Evolutionary conservation across 92 coral and sea anemone species (phyloP).

Genomic region (Siderastrea radians): DNA sequence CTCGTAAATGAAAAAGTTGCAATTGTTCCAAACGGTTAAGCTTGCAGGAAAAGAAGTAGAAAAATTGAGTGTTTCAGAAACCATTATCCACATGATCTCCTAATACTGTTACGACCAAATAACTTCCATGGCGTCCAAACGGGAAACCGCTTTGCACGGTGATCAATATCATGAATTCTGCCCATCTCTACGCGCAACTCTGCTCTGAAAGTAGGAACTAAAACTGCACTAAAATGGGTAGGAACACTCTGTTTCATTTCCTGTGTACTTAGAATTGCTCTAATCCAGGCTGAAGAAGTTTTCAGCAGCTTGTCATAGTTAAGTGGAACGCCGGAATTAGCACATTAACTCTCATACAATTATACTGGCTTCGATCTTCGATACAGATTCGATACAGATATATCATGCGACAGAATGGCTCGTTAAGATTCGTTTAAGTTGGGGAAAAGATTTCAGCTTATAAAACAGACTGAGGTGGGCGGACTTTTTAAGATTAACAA

Average conservation of each 20-base stretch:
- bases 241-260: constrained; percentile 22
- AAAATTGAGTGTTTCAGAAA: not conserved
- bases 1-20: not conserved
- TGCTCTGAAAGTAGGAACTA: not conserved
- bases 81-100: not conserved
- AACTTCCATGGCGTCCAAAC: not conserved
- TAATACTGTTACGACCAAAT: not conserved
- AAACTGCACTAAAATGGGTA: not conserved
- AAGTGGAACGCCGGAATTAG: not conserved
- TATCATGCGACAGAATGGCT: not conserved
- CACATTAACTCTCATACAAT: not conserved
- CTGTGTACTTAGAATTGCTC: not conserved
- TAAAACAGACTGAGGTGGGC: too few relatives aligned
- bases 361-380: not conserved
- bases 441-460: not conserved
- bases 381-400: not conserved
- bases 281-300: constrained; percentile 17
- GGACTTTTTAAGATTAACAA: not conserved
- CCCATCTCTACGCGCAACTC: not conserved
- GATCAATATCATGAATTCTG: constrained; percentile 10
- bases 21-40: not conserved
- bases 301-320: constrained; percentile 17
- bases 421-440: not conserved
- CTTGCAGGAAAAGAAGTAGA: not conserved
- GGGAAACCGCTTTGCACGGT: not conserved